Base-by-base conservation (phyloP, 1,140 invertebrate species). In the Acromyrmex heyeri region DNA sequence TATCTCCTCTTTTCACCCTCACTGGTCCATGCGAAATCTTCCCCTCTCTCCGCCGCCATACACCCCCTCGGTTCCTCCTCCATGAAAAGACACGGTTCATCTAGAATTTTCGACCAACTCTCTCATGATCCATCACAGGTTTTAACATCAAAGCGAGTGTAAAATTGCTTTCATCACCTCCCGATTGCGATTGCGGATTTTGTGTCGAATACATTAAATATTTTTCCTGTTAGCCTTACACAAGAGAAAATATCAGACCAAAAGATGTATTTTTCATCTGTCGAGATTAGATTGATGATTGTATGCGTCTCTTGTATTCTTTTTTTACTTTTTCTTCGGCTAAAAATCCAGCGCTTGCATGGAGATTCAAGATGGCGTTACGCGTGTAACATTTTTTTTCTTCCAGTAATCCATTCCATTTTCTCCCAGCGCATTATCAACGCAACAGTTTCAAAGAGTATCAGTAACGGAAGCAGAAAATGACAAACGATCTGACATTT, bases 71-170 rank as follows among this genome's bases (percentile, higher is more conserved):
- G 21, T 69, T n/a, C 2, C 65, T 48, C 86, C 3, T 21, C 3
- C n/a, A 48, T 53, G 55, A 62, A 78, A 86, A 89, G 88, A 78
- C 55, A 76, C 82, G 61, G 21, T 72, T 86, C 64, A 81, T 86
- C 50, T 65, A 53, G 44, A 75, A 89, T 61, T 89, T 89, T 89
- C 62, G 83, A 57, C 78, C 81, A 78, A 72, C 62, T 70, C 72
- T 62, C 21, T 27, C 34, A 67, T 53, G 34, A 72, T 73, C 14
- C 24, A 38, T 38, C 34, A 27, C 55, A 14, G 55, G 2, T 73
- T 67, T 83, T 75, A 83, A 75, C 38, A 48, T 83, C 79, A 83
- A 83, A 83, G 79, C 24, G 55, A 75, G 67, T 48, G 69, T 73
- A 64, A 83, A 83, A 75, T 50, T 73, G n/a, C 67, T 50, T 50